These are phyloP conservation scores for Toxotes jaculatrix DNA, from an alignment of 2,113 vertebrate genomes.

Conservation along the genomic window DNA sequence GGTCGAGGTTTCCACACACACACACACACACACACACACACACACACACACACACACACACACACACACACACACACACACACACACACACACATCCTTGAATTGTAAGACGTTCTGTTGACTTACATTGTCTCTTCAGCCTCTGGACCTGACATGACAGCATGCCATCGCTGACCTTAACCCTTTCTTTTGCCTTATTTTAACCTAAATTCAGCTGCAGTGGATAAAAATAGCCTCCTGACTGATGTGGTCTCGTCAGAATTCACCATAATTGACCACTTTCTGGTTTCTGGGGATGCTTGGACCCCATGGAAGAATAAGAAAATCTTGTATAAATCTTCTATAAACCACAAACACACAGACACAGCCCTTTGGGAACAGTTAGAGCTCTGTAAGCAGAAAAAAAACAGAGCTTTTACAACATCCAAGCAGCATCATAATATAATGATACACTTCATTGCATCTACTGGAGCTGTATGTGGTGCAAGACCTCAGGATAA, in stretches of 20 bases:
- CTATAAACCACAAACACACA: slow-evolving; percentile 25
- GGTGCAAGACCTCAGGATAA: slow-evolving; percentile 60
- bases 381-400: slow-evolving; percentile 31
- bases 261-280: slow-evolving; percentile 12
- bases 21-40: slow-evolving; percentile 8
- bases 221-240: slow-evolving; percentile 41
- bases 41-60: slow-evolving; percentile 8
- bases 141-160: slow-evolving; percentile 36
- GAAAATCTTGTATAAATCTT: slow-evolving; percentile 17
- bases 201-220: slow-evolving; percentile 19
- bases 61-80: background rate
- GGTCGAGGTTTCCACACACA: slow-evolving; percentile 30
- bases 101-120: slow-evolving; percentile 57
- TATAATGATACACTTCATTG: slow-evolving; percentile 80
- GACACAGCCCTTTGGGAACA: slow-evolving; percentile 30
- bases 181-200: slow-evolving; percentile 17
- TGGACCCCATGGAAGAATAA: slow-evolving; percentile 21
- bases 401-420: slow-evolving; percentile 38
- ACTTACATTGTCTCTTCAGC: slow-evolving; percentile 54
- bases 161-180: slow-evolving; percentile 23
- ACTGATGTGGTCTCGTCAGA: slow-evolving; percentile 21
- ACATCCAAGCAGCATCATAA: slow-evolving; percentile 68
- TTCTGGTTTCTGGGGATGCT: slow-evolving; percentile 23
- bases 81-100: slow-evolving; percentile 54
- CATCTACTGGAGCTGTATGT: slow-evolving; percentile 70